A percentile compares a stretch with the other conserved stretches of the same genome.
These are phyloP conservation scores for Hybognathus amarus DNA, from an alignment of 2,797 vertebrate species.

Conservation along the genomic window DNA sequence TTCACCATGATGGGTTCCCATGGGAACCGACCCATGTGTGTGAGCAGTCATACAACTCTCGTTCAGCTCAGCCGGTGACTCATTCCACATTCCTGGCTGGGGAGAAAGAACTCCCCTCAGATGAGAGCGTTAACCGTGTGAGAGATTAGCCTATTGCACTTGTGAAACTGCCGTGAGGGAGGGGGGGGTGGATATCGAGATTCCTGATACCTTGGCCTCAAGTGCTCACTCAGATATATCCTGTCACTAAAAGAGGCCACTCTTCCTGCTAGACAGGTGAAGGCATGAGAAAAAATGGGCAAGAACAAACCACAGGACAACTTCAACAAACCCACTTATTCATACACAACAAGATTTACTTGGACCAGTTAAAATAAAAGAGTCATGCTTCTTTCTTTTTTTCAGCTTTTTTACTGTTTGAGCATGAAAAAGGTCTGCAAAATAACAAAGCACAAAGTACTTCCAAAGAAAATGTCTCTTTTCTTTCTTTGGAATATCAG, in stretches of 20 bases:
- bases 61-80: slow-evolving; percentile 22
- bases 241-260: slow-evolving; percentile 73
- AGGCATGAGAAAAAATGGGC: background rate
- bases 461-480: no score
- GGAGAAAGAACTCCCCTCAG: slow-evolving; percentile 31
- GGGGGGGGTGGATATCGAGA: slow-evolving; percentile 65
- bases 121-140: slow-evolving; percentile 52
- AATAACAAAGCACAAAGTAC: background rate
- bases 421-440: background rate
- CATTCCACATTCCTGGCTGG: slow-evolving; percentile 24
- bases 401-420: background rate
- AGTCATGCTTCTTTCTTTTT: background rate
- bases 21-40: slow-evolving; percentile 15
- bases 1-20: slow-evolving; percentile 17
- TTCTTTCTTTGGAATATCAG: background rate
- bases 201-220: slow-evolving; percentile 70
- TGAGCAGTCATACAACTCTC: slow-evolving; percentile 1
- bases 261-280: slow-evolving; percentile 59
- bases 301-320: background rate
- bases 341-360: background rate
- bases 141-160: slow-evolving; percentile 67
- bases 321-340: background rate
- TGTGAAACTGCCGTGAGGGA: slow-evolving; percentile 69
- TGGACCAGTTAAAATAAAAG: background rate
- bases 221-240: slow-evolving; percentile 72